Evolutionary conservation across 2,888 invertebrate species (phyloP), one percentile per base, ranked within the genome.

Genomic region (Eretmocerus hayati): DNA sequence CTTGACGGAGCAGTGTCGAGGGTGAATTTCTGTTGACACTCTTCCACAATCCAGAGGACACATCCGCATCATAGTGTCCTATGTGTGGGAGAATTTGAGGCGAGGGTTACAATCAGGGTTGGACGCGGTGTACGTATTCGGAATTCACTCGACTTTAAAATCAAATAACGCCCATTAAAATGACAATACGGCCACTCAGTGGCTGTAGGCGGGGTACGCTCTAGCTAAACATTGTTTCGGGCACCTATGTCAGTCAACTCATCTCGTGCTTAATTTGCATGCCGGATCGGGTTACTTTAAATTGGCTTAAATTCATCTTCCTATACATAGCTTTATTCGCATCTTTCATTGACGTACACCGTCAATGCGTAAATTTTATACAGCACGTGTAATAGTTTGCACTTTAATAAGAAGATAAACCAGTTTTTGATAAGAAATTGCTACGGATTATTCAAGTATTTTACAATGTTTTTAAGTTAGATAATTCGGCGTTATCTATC

Each of bases 131-230:
- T n/a, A n/a, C n/a, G n/a, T n/a, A n/a, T n/a, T n/a, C 55, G 63
- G 66, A 65, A 68, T 69, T 69, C 66, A 65, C 64, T 66, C 66
- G 67, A 69, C 67, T 71, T 71, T 69, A 70, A 71, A 71, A 71
- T 71, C 69, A 62, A 71, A 69, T 71, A 67, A 69, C 63, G 62
- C 63, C 70, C 62, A 70, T 70, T 71, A 71, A 71, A 71, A 71
- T 71, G 69, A 71, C 70, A 71, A 71, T 71, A 64, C 67, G 48
- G 42, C 45, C 46, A 50, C 53, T 53, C 58, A 15, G 6, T 31
- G 16, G 35, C 13, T 15, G 40, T 59, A 58, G 44, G 57, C 63
- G 62, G 65, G 69, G 47, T 50, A 22, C n/a, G n/a, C n/a, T n/a
- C n/a, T n/a, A 20, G 35, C 69, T 71, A 70, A 71, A 69, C 66